Base-by-base conservation (phyloP, 2,888 invertebrate species). In the Neocrepidodera transversa region DNA sequence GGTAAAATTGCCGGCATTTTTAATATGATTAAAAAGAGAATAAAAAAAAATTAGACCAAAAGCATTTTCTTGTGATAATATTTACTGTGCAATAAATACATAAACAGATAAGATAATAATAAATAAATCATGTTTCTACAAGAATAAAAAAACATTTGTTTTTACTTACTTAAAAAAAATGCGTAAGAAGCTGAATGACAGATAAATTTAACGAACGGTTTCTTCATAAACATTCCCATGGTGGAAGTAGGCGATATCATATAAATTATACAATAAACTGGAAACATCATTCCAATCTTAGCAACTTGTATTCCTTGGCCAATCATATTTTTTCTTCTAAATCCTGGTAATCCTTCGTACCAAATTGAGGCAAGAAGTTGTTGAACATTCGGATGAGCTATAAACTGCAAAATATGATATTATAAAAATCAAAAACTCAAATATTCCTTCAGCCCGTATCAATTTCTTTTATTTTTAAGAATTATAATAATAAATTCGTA, bases 201-300 rank as follows among this genome's bases (percentile, higher is more conserved):
- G 71, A 99, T 95, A 81, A 99, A 99, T 80, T 98, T 98, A 73
- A 99, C 95, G 80, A 98, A 99, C 0, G 98, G 98, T 77, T 97
- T 97, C 76, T 95, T 92, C 90, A 97, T 92, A 74, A 96, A 93
- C 67, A 87, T 82, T 10, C 96, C 97, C 78, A 93, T 88, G 51
- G 87, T 87, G 0, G 94, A 94, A 59, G 91, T 90, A 0, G 98
- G 98, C 0, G 93, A 90, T 62, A 97, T 74, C 85, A 98, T 91
- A 81, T 98, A 97, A 66, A 94, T 89, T 26, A 93, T 83, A 70
- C 95, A 94, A 79, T 97, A 93, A 10, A 97, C 82, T 0, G 98
- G 97, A 77, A 97, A 98, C 87, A 95, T 91, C 42, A 91, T 86
- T 0, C 94, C 95, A 23, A 97, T 84, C 77, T 92, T 89, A 1